phyloP scores from a whole-genome alignment of 2,888 invertebrate species.

The Stegophylla sp. region DNA sequence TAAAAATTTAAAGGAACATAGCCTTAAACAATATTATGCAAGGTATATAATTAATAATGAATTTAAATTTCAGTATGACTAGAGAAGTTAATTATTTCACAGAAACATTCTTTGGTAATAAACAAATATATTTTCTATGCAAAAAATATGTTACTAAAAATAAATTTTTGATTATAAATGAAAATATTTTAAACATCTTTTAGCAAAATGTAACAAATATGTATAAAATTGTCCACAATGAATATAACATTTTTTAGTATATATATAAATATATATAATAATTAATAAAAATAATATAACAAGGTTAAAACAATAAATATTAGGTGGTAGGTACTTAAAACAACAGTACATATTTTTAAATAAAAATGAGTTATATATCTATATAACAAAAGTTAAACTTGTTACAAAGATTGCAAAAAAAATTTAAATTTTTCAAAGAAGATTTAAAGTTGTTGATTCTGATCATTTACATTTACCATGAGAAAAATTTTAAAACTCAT shows the following conservation, averaged over 20 bases:
- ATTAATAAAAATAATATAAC: neutral
- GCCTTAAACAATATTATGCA: too few relatives aligned
- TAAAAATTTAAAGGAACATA: too few relatives aligned
- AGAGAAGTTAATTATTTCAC: neutral
- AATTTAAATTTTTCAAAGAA: neutral
- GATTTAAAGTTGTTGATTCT: neutral
- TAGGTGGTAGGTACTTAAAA: neutral
- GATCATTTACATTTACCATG: constrained; percentile 9
- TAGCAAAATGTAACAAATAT: neutral
- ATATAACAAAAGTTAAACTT: neutral
- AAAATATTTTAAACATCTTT: constrained; percentile 1
- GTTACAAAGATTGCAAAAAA: neutral
- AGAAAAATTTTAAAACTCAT: constrained; percentile 13
- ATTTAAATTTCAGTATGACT: neutral
- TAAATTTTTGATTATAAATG: neutral
- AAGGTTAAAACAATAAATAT: neutral
- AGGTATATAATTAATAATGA: neutral
- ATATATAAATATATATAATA: neutral
- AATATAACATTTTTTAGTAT: neutral
- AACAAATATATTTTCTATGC: neutral
- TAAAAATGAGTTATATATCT: neutral
- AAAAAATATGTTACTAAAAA: neutral
- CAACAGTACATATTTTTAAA: neutral
- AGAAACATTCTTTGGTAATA: constrained; percentile 29
- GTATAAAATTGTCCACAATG: neutral